Evolutionary conservation across 2,113 vertebrate genomes (phyloP).

Genomic region (Xiphophorus maculatus): DNA sequence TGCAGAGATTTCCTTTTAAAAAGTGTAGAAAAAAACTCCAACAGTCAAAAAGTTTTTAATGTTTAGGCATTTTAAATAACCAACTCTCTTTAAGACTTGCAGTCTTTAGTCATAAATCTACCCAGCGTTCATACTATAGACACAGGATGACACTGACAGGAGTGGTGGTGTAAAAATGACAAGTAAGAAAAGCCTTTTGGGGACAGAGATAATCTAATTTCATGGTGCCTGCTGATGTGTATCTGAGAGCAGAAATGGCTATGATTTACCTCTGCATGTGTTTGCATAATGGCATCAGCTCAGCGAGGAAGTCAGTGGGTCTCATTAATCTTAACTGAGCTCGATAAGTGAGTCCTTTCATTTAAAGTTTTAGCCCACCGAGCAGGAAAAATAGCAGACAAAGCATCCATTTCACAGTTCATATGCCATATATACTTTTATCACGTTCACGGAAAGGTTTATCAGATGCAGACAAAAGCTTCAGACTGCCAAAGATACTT

Average conservation of each 20-base stretch:
- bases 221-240: constrained; percentile 42
- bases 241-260: constrained; percentile 51
- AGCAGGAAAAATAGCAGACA: constrained; percentile 52
- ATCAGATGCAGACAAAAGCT: constrained; percentile 40
- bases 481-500: constrained; percentile 37
- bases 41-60: not conserved
- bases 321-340: constrained; percentile 45
- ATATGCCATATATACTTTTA: constrained; percentile 53
- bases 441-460: constrained; percentile 34
- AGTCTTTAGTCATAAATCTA: not conserved
- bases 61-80: constrained; percentile 1
- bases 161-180: constrained; percentile 8
- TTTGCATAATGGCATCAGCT: constrained; percentile 39
- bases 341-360: constrained; percentile 54
- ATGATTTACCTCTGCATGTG: constrained; percentile 41
- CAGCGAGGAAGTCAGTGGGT: constrained; percentile 43
- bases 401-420: constrained; percentile 66
- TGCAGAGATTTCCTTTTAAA: not conserved
- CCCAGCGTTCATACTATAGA: not conserved
- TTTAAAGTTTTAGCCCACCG: constrained; percentile 50
- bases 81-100: not conserved
- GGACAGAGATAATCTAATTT: constrained; percentile 22
- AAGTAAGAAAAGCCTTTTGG: constrained; percentile 17
- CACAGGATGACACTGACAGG: constrained; percentile 17
- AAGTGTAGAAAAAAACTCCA: not conserved